Conservation (phyloP, 2,113 vertebrate genomes). For the Uria lomvia region DNA sequence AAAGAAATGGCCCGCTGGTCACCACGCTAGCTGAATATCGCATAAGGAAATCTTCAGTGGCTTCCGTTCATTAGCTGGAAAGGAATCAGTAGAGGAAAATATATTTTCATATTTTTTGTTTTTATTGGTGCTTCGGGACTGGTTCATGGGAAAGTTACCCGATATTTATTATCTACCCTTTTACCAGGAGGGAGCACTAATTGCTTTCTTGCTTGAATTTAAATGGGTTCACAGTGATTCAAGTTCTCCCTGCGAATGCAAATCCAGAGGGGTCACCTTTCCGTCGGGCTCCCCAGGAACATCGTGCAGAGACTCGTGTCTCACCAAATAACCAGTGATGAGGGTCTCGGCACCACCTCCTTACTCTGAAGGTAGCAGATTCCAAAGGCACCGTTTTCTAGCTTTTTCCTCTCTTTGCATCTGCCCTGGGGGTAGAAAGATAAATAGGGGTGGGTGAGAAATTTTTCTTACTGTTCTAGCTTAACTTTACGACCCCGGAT, state of each 20-base stretch:
- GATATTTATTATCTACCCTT: neutral
- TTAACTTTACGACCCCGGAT: neutral
- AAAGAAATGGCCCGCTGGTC: neutral
- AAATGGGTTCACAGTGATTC: neutral
- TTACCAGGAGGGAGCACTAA: neutral
- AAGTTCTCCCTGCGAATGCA: neutral
- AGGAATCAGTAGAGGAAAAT: neutral
- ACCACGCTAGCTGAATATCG: neutral
- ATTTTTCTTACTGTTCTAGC: neutral
- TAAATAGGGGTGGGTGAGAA: neutral
- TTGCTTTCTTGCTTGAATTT: neutral
- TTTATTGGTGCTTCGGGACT: neutral
- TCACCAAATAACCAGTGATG: neutral
- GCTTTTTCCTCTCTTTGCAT: neutral
- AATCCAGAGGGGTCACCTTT: neutral
- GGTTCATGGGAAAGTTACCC: neutral
- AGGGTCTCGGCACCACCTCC: rapidly evolving
- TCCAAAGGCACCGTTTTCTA: neutral
- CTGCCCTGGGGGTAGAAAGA: neutral
- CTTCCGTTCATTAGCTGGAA: neutral
- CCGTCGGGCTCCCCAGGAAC: neutral
- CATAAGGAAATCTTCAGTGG: neutral
- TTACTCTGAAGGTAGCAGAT: neutral
- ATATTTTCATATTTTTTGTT: neutral
- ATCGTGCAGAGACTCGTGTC: neutral